phyloP scores from a whole-genome alignment of 2,113 vertebrate species.

The Phylloscopus whistleri region DNA sequence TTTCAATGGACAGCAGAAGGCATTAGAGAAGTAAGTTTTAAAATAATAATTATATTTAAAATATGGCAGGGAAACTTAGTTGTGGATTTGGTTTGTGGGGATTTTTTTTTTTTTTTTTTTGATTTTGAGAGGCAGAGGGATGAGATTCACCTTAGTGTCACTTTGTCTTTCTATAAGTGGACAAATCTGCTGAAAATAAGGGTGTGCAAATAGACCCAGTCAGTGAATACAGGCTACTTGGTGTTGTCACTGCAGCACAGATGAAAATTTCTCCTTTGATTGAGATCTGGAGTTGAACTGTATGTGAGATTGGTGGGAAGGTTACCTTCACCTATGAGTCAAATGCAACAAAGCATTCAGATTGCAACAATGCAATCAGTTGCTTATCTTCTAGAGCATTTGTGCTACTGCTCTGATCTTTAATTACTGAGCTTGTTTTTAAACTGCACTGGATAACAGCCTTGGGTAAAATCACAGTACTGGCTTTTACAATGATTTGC shows the following conservation, averaged over 20 bases:
- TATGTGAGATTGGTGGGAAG: neutral
- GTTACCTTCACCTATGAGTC: neutral
- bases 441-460: neutral
- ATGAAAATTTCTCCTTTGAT: neutral
- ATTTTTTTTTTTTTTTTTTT: neutral
- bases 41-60: neutral
- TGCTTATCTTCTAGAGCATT: neutral
- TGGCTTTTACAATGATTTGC: neutral
- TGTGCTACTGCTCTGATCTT: neutral
- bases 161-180: neutral
- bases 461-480: neutral
- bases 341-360: neutral
- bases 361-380: neutral
- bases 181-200: neutral
- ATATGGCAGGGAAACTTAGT: neutral
- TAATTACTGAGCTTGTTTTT: neutral
- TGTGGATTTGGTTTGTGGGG: neutral
- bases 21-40: constrained; percentile 54
- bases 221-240: neutral
- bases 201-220: neutral
- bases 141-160: neutral
- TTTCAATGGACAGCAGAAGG: constrained; percentile 71
- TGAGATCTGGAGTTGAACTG: neutral
- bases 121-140: no score
- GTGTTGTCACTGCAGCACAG: neutral